phyloP scores from a whole-genome alignment of 2,113 vertebrate species.

The Pyxicephalus adspersus region DNA sequence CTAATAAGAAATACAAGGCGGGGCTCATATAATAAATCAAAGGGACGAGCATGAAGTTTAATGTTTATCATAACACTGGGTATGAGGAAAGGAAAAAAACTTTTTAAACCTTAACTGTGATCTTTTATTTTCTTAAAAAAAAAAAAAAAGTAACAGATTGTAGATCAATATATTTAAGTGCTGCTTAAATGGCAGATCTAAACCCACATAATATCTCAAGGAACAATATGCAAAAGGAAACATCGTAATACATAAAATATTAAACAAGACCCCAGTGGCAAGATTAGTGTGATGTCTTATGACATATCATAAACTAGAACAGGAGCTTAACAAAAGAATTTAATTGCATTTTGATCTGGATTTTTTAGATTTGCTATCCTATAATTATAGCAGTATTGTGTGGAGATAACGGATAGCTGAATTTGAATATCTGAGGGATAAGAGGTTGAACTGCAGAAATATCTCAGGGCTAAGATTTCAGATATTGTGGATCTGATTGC shows the following conservation, averaged over 20 bases:
- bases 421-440: conserved; percentile 46
- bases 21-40: too few relatives aligned
- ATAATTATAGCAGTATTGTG: conserved; percentile 49
- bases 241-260: conserved; percentile 8
- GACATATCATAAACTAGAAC: conserved; percentile 37
- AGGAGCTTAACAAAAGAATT: conserved; percentile 44
- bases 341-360: conserved; percentile 50
- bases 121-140: not conserved
- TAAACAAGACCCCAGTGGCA: conserved; percentile 48
- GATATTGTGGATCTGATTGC: conserved; percentile 33
- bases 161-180: not conserved
- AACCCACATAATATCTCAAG: conserved; percentile 6
- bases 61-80: too few relatives aligned
- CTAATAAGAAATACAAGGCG: too few relatives aligned
- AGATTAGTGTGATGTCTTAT: conserved; percentile 46
- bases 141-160: not conserved
- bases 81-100: too few relatives aligned
- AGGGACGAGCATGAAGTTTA: too few relatives aligned
- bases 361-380: conserved; percentile 36
- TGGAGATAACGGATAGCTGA: conserved; percentile 42
- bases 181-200: not conserved
- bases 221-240: conserved; percentile 17
- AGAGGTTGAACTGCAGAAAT: conserved; percentile 47
- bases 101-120: not conserved
- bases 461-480: conserved; percentile 46